Evolutionary conservation across 2,797 vertebrate genomes (phyloP), one percentile per base, ranked within the genome.

Genomic region (Danio tinwini): DNA sequence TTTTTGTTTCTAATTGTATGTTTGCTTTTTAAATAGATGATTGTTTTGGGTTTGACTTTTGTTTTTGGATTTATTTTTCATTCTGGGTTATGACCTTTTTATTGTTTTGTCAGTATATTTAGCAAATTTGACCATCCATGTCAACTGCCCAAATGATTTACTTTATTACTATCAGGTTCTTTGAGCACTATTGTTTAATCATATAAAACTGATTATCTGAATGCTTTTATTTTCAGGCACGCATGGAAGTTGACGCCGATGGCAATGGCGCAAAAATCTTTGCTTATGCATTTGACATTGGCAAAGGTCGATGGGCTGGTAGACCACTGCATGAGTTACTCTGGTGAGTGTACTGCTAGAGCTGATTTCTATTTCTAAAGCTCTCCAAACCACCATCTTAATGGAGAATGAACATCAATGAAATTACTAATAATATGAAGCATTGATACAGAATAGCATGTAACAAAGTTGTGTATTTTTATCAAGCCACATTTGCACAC

Each of bases 231-330:
- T 83, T 76, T 12, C 45, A 99, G 98, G 98, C 98, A 13, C 96
- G 96, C 4, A 99, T 99, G 97, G 98, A 99, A 87, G 97, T 99
- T 10, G 98, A 99, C 29, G 98, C 98, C 0, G 98, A 99, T 65
- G 98, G 98, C 44, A 99, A 99, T 5, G 98, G 98, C 87, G 98
- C 98, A 56, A 98, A 98, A 90, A 99, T 99, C 85, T 99, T 98
- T 85, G 98, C 98, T 0, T 99, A 97, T 0, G 98, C 97, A 1
- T 99, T 99, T 3, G 98, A 99, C 90, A 98, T 98, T n/a, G 96
- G 96, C 65, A 96, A 98, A 84, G 97, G 97, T 37, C 92, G 98
- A 76, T 97, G 97, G 88, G 96, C 96, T 0, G 97, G 97, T 50
- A 93, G 97, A 70, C 96, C 97, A 5, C 89, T 99, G 65, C 98